Base-by-base conservation (phyloP, 2,888 invertebrate genomes). In the Abrostola tripartita region DNA sequence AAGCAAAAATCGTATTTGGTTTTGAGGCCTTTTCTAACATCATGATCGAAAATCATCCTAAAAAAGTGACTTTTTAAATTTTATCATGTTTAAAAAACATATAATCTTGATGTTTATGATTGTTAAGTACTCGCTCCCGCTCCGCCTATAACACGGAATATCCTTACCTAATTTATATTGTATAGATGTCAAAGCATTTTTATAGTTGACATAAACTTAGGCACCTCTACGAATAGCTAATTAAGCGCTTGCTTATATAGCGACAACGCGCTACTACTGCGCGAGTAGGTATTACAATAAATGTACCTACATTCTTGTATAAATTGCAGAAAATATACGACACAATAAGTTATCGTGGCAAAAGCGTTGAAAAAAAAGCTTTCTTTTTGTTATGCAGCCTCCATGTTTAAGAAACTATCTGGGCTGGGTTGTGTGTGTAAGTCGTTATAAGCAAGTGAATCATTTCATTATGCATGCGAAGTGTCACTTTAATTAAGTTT, bases 401-500 rank as follows among this genome's bases (percentile, higher is more conserved):
- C 58, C 68, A 64, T 79, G 55, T 60, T 77, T 69, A 62, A 69
- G 64, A 76, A 76, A 73, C 66, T 83, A 81, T 85, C 76, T 78
- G 76, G 79, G 79, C 82, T 81, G 80, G 52, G 52, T 37, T 38
- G 51, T 51, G 49, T 79, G 67, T 65, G 65, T 68, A 65, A 63
- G 76, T 71, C 74, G 65, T 79, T 81, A 76, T 79, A 73, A 64
- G 61, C 85, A 85, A 88, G 87, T 90, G 91, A 91, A 91, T 92
- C 91, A 91, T 92, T 91, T 90, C 90, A 91, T 91, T 91, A 91
- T 92, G 89, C 90, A 89, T 88, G 88, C 88, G 82, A 84, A 89
- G 90, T 92, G 92, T 93, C 92, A 92, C 80, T 89, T 91, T 91
- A 93, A 93, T 93, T 92, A 92, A 92, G 91, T 92, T 92, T 91